These are phyloP conservation scores for Chiroxiphia lanceolata DNA, from an alignment of 2,797 vertebrate genomes.

Conservation along the genomic window DNA sequence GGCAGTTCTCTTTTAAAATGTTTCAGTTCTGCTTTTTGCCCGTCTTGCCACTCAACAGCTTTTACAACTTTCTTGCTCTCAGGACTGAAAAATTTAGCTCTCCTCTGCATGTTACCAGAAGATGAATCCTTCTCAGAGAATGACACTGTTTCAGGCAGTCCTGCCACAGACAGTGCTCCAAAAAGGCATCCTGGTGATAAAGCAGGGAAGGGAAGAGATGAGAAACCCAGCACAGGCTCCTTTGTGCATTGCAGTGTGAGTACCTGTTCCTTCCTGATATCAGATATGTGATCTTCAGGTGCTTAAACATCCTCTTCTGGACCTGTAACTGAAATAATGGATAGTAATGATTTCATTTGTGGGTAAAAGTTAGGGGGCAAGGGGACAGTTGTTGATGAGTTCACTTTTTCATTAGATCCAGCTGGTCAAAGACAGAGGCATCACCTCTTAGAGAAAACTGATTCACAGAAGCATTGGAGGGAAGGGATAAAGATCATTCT, in stretches of 20 bases:
- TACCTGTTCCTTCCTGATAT: background rate
- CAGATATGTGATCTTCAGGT: background rate
- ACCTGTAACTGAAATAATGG: background rate
- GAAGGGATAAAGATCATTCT: background rate
- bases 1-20: background rate
- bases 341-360: background rate
- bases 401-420: background rate
- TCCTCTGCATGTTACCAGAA: conserved; percentile 87
- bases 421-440: background rate
- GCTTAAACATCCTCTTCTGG: background rate
- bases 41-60: background rate
- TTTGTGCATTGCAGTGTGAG: conserved; percentile 33
- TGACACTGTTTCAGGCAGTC: conserved; percentile 63
- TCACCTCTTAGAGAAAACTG: background rate
- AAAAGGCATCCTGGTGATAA: background rate
- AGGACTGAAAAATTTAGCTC: conserved; percentile 87
- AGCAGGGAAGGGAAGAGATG: background rate
- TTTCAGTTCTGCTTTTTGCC: background rate
- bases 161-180: background rate
- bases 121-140: conserved; percentile 80
- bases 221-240: background rate
- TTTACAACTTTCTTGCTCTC: background rate
- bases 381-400: background rate
- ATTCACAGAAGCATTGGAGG: background rate
- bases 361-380: background rate